Evolutionary conservation across 2,888 invertebrate genomes (phyloP), one percentile per base, ranked within the genome.

Genomic region (Micropterix aruncella): DNA sequence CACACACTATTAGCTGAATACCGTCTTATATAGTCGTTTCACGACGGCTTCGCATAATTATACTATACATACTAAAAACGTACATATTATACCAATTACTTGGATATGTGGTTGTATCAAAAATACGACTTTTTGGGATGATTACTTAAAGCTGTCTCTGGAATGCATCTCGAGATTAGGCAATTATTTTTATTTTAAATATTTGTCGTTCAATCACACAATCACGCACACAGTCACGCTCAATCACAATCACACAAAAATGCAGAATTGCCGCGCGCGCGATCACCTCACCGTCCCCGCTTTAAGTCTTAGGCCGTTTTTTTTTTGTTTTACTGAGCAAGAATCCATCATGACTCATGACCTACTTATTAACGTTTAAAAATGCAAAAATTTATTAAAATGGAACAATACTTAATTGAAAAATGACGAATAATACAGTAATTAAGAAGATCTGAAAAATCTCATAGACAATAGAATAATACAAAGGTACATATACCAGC

Each of bases 271-370:
- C n/a, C 27, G 27, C 27, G 27, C 27, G 27, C 12, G 12, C 27
- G 12, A 27, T 12, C 5, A 5, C 5, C 7, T 27, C 12, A 27
- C 27, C 27, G 12, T n/a, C 27, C 27, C 27, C 27, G 27, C n/a
- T 27, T 12, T 27, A 27, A 27, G 27, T 27, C 27, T 27, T 27
- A 27, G 27, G 27, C 27, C 27, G 27, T 27, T 27, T 68, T 67
- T 61, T 66, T 59, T 66, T 65, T 67, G 62, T 69, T 66, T 66
- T 65, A 47, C 39, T 48, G 47, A 50, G 50, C 46, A 48, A 48
- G 45, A 48, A 48, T 48, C 39, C 46, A 48, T 50, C 47, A 39
- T 41, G 19, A 12, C 37, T 45, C 38, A 19, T 44, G 44, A 46
- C 40, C 43, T 27, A 27, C 27, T 27, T 27, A n/a, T 37, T 37